phyloP scores from a whole-genome alignment of 2,888 invertebrate species.

The Tachina lurida region DNA sequence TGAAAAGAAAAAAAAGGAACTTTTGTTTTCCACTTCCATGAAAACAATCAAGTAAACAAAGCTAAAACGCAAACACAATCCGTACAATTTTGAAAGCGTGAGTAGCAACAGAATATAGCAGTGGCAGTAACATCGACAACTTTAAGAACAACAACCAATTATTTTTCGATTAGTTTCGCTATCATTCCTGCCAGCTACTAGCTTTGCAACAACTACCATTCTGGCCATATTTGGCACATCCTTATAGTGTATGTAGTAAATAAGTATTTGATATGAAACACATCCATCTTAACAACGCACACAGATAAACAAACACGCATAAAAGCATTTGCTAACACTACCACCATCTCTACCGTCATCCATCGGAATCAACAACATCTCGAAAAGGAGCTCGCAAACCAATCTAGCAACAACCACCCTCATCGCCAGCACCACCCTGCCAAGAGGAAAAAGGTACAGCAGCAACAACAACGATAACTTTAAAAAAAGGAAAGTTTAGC shows the following conservation, averaged over 20 bases:
- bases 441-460: slow-evolving; percentile 39
- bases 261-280: slow-evolving; percentile 68
- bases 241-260: slow-evolving; percentile 44
- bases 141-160: slow-evolving; percentile 80
- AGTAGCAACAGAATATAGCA: slow-evolving; percentile 64
- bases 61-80: slow-evolving; percentile 28
- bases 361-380: slow-evolving; percentile 34
- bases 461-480: slow-evolving; percentile 41
- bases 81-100: slow-evolving; percentile 53
- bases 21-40: slow-evolving; percentile 56
- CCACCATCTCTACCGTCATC: slow-evolving; percentile 13
- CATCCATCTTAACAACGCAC: slow-evolving; percentile 74
- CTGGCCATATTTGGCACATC: slow-evolving; percentile 76
- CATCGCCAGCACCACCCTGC: slow-evolving; percentile 30
- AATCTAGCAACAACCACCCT: slow-evolving; percentile 50
- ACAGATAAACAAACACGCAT: slow-evolving; percentile 66
- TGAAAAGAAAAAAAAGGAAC: slow-evolving; percentile 54
- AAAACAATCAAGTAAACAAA: slow-evolving; percentile 56
- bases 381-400: slow-evolving; percentile 37
- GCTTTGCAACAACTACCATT: slow-evolving; percentile 58
- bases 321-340: slow-evolving; percentile 44
- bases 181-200: slow-evolving; percentile 77
- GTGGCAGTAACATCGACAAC: slow-evolving; percentile 68
- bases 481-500: slow-evolving; percentile 70
- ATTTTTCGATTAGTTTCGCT: slow-evolving; percentile 83